These are phyloP conservation scores for Phrynocephalus forsythii DNA, from an alignment of 2,797 vertebrate genomes.

Conservation along the genomic window DNA sequence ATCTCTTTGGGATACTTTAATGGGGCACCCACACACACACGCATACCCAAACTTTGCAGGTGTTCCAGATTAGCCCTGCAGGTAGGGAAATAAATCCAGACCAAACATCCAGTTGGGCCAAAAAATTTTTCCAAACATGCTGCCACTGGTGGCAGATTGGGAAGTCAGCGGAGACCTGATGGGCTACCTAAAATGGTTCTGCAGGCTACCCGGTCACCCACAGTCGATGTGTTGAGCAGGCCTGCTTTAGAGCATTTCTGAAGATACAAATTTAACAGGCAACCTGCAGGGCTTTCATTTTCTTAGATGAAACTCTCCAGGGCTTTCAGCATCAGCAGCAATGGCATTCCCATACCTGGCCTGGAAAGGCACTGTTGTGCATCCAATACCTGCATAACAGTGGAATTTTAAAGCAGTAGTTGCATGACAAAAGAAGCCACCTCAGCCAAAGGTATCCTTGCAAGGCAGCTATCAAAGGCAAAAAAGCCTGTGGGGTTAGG, in stretches of 20 bases:
- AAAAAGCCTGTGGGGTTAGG: not conserved
- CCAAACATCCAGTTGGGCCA: no score
- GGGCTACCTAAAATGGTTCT: no score
- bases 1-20: no score
- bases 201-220: no score
- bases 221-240: no score
- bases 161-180: no score
- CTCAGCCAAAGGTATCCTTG: not conserved
- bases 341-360: conserved; percentile 13
- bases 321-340: not conserved
- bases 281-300: conserved; percentile 47
- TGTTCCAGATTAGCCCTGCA: no score
- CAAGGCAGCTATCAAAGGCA: not conserved
- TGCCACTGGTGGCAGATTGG: no score
- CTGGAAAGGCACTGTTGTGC: not conserved
- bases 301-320: conserved; percentile 48
- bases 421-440: not conserved
- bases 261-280: conserved; percentile 66
- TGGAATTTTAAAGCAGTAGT: not conserved
- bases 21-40: no score
- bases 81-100: no score
- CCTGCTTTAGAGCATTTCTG: conserved; percentile 64
- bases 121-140: no score
- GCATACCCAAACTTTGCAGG: no score
- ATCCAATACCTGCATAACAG: not conserved